Conservation (phyloP, 1,140 invertebrate genomes). For the Drosophila nannoptera region DNA sequence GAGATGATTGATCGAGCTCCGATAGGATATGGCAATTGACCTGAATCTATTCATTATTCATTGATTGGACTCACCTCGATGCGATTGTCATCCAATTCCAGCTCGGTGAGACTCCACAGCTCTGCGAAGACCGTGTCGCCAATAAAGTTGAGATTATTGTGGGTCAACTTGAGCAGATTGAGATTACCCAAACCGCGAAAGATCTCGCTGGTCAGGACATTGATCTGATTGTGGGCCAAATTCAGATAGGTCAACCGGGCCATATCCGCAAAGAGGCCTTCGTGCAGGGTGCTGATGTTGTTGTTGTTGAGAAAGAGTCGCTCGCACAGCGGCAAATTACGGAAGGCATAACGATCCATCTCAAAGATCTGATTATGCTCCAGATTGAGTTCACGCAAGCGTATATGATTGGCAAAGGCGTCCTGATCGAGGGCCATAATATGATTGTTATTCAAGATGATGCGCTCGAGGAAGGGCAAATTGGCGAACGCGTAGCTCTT, state of each 20-base stretch:
- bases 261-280: conserved; percentile 85
- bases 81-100: conserved; percentile 86
- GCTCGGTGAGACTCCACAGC: conserved; percentile 84
- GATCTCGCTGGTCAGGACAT: conserved; percentile 84
- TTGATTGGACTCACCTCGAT: conserved; percentile 80
- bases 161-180: conserved; percentile 83
- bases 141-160: conserved; percentile 86
- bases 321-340: conserved; percentile 84
- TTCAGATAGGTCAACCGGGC: conserved; percentile 84
- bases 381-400: conserved; percentile 83
- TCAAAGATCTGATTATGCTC: conserved; percentile 86
- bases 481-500: conserved; percentile 85
- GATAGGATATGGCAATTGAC: not conserved
- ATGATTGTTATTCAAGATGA: conserved; percentile 84
- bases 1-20: not conserved
- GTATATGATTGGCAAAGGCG: conserved; percentile 84
- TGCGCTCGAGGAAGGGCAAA: conserved; percentile 83
- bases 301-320: conserved; percentile 85
- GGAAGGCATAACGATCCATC: conserved; percentile 85
- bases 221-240: conserved; percentile 85
- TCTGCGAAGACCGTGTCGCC: conserved; percentile 87
- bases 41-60: conserved; percentile 7
- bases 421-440: conserved; percentile 83
- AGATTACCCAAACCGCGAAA: conserved; percentile 85
- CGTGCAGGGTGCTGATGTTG: conserved; percentile 86